Percentiles rank a stretch among this genome's conserved stretches.
Conservation (phyloP, 1,140 invertebrate genomes). For the Eciton burchellii region DNA sequence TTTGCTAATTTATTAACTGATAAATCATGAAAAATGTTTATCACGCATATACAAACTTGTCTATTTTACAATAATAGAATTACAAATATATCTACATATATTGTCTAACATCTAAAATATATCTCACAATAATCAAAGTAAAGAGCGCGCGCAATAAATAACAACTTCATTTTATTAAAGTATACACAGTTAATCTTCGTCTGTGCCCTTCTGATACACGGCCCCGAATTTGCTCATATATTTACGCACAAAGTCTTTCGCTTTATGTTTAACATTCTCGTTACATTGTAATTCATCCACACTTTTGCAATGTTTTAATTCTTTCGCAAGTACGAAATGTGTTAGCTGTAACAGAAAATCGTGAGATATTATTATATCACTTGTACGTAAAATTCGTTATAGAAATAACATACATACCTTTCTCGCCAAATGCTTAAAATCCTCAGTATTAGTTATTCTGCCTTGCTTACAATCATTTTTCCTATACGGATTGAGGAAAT, state of each 20-base stretch:
- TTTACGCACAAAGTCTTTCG: slow-evolving; percentile 97
- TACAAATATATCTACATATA: slow-evolving; percentile 78
- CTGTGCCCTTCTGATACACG: slow-evolving; percentile 88
- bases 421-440: slow-evolving; percentile 98
- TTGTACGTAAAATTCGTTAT: background rate
- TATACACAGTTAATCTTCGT: slow-evolving; percentile 85
- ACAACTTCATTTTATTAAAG: slow-evolving; percentile 73
- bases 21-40: slow-evolving; percentile 66
- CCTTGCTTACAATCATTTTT: slow-evolving; percentile 94
- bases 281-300: slow-evolving; percentile 95
- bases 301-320: slow-evolving; percentile 95
- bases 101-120: slow-evolving; percentile 58
- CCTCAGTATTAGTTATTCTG: slow-evolving; percentile 94
- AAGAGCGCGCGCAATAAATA: slow-evolving; percentile 77
- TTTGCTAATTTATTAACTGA: slow-evolving; percentile 65
- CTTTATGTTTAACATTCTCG: slow-evolving; percentile 96
- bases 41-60: slow-evolving; percentile 74
- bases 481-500: slow-evolving; percentile 95
- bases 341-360: slow-evolving; percentile 91
- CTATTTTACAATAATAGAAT: slow-evolving; percentile 79
- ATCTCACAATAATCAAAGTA: slow-evolving; percentile 67
- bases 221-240: slow-evolving; percentile 98
- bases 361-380: background rate
- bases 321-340: slow-evolving; percentile 98
- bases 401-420: slow-evolving; percentile 89